Base-by-base conservation (phyloP, 2,888 invertebrate genomes). In the Chouioia cunea region DNA sequence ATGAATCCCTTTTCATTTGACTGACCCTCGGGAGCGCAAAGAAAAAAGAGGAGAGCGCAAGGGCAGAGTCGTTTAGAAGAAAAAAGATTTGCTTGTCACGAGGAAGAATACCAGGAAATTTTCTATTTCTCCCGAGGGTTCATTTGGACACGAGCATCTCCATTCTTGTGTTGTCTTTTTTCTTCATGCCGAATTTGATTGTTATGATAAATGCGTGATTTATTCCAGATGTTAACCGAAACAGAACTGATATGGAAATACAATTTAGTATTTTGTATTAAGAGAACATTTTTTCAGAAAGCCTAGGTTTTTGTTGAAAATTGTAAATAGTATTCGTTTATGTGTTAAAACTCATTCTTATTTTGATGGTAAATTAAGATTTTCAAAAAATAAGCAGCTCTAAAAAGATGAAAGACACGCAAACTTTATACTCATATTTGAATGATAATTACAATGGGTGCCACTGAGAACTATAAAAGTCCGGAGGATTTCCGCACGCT, bases 71-170 rank as follows among this genome's bases (percentile, higher is more conserved):
- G 47, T 27, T 65, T 20, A 16, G 65, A 54, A 66, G 27, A 27
- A 66, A 58, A 65, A 60, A 65, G 50, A 70, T 70, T 70, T 60
- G 50, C 60, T 14, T 50, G 18, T 65, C 44, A 18, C 48, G 20
- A 53, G 60, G 18, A 59, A 23, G 16, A n/a, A 46, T 22, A 44
- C n/a, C 18, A 43, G 48, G 36, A 56, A 62, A 62, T 58, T 68
- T 72, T 52, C 65, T 53, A 59, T 70, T 66, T 64, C 36, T 52
- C 43, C 56, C 46, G 43, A 73, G 73, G 36, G 74, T 68, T 75
- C 71, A 68, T 73, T 74, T 70, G 68, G 62, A 53, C 67, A 23
- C 46, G 48, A 18, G 65, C 47, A 59, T 57, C n/a, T 65, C 23
- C 59, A 47, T 18, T 62, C 4, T 36, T 12, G 10, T 36, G 6